Percentiles rank a stretch among this genome's conserved stretches.
These are phyloP conservation scores for Strix occidentalis DNA, from an alignment of 2,797 vertebrate species.

Conservation along the genomic window DNA sequence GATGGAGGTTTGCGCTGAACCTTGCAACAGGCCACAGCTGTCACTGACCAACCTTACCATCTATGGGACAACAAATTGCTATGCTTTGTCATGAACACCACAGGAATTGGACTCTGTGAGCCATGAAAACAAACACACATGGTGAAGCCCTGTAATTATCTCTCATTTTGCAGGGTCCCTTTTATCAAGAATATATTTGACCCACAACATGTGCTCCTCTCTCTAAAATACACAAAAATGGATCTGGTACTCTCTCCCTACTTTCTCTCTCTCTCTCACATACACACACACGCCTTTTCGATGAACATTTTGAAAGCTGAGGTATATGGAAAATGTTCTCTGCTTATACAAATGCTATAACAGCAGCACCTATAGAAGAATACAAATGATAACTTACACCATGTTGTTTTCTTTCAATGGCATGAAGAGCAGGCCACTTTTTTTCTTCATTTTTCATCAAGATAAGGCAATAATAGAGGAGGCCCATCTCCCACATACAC, in stretches of 20 bases:
- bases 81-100: background rate
- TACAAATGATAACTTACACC: background rate
- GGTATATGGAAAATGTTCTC: background rate
- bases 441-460: background rate
- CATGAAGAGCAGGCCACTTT: background rate
- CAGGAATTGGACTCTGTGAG: background rate
- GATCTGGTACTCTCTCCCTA: background rate
- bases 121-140: background rate
- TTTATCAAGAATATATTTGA: background rate
- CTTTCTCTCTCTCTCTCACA: too few relatives aligned
- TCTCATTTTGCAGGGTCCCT: background rate
- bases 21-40: background rate
- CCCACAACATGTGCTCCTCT: background rate
- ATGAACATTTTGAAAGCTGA: background rate
- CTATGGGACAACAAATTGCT: background rate
- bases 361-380: background rate
- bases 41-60: background rate
- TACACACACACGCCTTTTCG: rapidly evolving
- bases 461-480: background rate
- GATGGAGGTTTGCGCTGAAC: background rate
- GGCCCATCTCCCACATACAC: background rate
- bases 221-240: background rate
- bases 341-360: background rate
- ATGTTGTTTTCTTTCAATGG: background rate
- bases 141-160: background rate